These are phyloP conservation scores for Triops cancriformis DNA, from an alignment of 1,140 invertebrate species.

Conservation along the genomic window DNA sequence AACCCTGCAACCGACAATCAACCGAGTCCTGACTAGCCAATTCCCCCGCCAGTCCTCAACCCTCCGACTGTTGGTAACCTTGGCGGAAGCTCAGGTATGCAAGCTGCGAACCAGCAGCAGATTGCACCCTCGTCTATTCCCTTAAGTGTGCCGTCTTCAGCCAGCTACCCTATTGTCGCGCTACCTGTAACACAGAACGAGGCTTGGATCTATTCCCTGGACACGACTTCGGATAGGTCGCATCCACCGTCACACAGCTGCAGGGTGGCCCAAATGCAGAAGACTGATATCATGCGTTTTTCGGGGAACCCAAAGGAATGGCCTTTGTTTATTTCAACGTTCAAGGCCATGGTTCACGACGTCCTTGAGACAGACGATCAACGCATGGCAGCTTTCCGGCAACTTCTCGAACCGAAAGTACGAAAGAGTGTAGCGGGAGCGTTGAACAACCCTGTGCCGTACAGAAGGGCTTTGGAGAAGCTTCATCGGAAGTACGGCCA, in stretches of 20 bases:
- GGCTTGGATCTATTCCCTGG: background rate
- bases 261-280: background rate
- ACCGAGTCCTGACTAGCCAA: no score
- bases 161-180: background rate
- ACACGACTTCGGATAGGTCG: background rate
- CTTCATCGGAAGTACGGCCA: no score
- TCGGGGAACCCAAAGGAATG: conserved; percentile 16
- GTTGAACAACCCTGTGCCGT: background rate
- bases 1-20: no score
- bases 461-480: no score
- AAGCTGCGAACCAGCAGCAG: no score
- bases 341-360: conserved; percentile 14
- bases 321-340: conserved; percentile 19
- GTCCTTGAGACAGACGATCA: conserved; percentile 10
- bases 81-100: no score
- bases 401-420: background rate
- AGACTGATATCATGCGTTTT: no score
- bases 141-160: background rate
- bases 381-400: no score
- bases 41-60: no score
- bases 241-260: background rate
- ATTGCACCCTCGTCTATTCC: background rate
- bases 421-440: background rate
- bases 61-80: no score
- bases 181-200: no score